Evolutionary conservation across 2,888 invertebrate species (phyloP).

Genomic region (Tenthredo mesomela): DNA sequence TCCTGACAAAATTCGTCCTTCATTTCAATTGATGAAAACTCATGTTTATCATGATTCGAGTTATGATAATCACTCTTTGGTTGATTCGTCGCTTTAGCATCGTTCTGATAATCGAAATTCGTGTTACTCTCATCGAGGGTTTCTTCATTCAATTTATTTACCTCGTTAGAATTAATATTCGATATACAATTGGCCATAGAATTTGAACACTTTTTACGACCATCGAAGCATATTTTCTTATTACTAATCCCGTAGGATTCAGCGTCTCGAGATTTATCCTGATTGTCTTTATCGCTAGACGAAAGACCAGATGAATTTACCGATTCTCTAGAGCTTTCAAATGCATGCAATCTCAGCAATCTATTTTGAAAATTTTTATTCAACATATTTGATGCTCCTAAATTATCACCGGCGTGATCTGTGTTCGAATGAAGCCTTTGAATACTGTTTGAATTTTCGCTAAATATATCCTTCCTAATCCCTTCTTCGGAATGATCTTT

Average conservation of each 20-base stretch:
- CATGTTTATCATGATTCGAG: neutral
- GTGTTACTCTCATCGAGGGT: neutral
- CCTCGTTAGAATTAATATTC: neutral
- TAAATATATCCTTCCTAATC: conserved; percentile 58
- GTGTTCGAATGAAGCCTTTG: conserved; percentile 27
- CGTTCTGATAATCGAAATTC: conserved; percentile 25
- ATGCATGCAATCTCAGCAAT: conserved; percentile 33
- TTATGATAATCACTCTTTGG: conserved; percentile 1
- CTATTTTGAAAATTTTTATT: conserved; percentile 44
- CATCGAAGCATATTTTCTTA: conserved; percentile 41
- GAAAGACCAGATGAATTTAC: conserved; percentile 17
- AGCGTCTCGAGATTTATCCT: conserved; percentile 23
- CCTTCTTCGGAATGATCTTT: conserved; percentile 65
- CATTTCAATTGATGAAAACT: conserved; percentile 5
- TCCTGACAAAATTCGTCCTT: conserved; percentile 9
- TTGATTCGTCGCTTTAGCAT: conserved; percentile 3
- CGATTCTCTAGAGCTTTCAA: conserved; percentile 32
- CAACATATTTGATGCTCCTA: conserved; percentile 20
- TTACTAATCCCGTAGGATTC: conserved; percentile 25
- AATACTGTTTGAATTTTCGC: conserved; percentile 43
- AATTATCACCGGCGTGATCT: conserved; percentile 4
- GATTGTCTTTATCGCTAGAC: conserved; percentile 11
- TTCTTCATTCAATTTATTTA: conserved; percentile 11
- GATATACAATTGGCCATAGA: neutral
- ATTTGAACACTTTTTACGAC: conserved; percentile 16